These are phyloP conservation scores for Schizothorax lantsangensis DNA, from an alignment of 2,797 vertebrate genomes.

Conservation along the genomic window DNA sequence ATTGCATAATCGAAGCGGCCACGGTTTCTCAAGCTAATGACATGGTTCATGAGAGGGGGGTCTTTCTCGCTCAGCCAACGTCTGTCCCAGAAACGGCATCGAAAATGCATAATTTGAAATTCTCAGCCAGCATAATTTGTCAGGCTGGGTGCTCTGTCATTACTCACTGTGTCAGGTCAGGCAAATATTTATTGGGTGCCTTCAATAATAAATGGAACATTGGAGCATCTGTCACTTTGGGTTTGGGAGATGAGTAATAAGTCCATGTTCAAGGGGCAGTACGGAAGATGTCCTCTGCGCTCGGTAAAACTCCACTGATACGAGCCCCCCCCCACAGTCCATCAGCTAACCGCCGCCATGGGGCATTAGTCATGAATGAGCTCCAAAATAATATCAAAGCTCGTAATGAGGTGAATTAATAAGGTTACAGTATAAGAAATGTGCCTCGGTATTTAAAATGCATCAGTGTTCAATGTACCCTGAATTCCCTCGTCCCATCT, in stretches of 20 bases:
- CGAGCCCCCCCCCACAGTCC: neutral
- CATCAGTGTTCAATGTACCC: slow-evolving; percentile 51
- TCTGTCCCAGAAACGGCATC: neutral
- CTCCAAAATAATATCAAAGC: slow-evolving; percentile 57
- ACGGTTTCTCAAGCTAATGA: slow-evolving; percentile 20
- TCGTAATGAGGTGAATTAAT: slow-evolving; percentile 58
- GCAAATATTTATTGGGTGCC: slow-evolving; percentile 76
- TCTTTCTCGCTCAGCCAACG: neutral
- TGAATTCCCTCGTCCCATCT: slow-evolving; percentile 49
- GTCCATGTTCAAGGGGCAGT: slow-evolving; percentile 20
- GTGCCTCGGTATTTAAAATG: slow-evolving; percentile 36
- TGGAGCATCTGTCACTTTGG: slow-evolving; percentile 72
- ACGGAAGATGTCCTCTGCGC: slow-evolving; percentile 38
- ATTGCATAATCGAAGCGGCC: slow-evolving; percentile 26
- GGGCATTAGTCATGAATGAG: slow-evolving; percentile 49
- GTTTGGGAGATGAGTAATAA: slow-evolving; percentile 62
- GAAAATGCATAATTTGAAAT: slow-evolving; percentile 58
- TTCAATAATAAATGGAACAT: slow-evolving; percentile 76
- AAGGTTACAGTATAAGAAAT: slow-evolving; percentile 46
- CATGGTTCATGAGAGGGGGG: slow-evolving; percentile 13
- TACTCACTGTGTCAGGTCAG: slow-evolving; percentile 68
- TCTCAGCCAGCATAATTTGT: slow-evolving; percentile 60
- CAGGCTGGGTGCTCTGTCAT: slow-evolving; percentile 64
- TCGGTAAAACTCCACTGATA: slow-evolving; percentile 36
- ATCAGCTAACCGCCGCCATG: slow-evolving; percentile 30